Conservation (phyloP, 2,888 invertebrate genomes). For the Noctua pronuba region DNA sequence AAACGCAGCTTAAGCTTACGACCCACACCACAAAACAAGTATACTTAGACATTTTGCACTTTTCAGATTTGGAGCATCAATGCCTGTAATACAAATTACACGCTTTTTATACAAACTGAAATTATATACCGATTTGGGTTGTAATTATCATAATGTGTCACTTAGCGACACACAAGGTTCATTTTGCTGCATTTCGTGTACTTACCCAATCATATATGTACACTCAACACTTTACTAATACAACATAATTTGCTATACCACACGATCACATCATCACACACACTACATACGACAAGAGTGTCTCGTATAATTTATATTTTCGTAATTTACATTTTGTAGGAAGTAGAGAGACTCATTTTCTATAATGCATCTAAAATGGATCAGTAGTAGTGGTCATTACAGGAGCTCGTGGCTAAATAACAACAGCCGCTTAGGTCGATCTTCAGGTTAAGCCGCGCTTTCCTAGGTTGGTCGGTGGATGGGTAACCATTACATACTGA, state of each 20-base stretch:
- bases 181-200: neutral
- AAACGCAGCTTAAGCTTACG: neutral
- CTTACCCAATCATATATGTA: neutral
- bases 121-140: neutral
- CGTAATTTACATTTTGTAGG: neutral
- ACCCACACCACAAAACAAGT: neutral
- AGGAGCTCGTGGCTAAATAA: no score
- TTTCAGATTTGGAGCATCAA: neutral
- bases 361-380: neutral
- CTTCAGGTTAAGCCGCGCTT: no score
- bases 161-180: neutral
- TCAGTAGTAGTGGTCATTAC: no score
- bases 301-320: neutral
- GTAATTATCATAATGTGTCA: neutral
- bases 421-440: no score
- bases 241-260: neutral
- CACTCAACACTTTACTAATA: neutral
- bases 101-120: constrained; percentile 13
- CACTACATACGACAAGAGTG: neutral
- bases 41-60: constrained; percentile 7
- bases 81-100: neutral
- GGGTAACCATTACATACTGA: no score
- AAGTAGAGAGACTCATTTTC: no score
- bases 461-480: no score
- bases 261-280: neutral